Conservation (phyloP, 2,797 vertebrate species). For the Coregonus ussuriensis region DNA sequence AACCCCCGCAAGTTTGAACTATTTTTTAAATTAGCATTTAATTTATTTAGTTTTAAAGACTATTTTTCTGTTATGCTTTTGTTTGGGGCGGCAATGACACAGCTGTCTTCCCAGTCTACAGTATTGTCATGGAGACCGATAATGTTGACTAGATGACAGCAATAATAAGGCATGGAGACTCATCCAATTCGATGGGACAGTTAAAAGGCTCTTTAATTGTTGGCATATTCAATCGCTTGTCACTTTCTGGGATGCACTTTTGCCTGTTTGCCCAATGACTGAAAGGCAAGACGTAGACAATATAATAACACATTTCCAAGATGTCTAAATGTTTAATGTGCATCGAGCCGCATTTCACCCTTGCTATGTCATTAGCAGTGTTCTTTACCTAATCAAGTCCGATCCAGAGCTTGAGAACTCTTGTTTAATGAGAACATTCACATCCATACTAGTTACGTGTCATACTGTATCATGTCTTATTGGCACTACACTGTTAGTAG, state of each 20-base stretch:
- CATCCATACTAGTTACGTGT: slow-evolving; percentile 52
- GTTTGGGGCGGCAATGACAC: slow-evolving; percentile 3
- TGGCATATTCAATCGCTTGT: slow-evolving; percentile 48
- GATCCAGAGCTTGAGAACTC: slow-evolving; percentile 61
- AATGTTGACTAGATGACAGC: slow-evolving; percentile 29
- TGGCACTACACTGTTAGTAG: slow-evolving; percentile 47
- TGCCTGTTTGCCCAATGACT: slow-evolving; percentile 33
- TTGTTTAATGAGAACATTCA: slow-evolving; percentile 69
- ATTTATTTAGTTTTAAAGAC: neutral
- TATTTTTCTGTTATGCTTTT: neutral
- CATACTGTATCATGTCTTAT: slow-evolving; percentile 54
- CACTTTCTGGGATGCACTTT: slow-evolving; percentile 37
- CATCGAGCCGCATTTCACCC: slow-evolving; percentile 60
- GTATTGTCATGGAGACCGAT: slow-evolving; percentile 43
- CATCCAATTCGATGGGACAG: slow-evolving; percentile 53
- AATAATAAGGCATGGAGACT: slow-evolving; percentile 52
- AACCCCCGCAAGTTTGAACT: too few species aligned
- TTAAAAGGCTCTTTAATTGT: slow-evolving; percentile 61
- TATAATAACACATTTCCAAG: slow-evolving; percentile 55
- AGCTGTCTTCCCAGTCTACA: slow-evolving; percentile 18
- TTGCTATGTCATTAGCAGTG: slow-evolving; percentile 66
- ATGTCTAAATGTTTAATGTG: slow-evolving; percentile 76
- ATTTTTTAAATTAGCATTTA: too few species aligned
- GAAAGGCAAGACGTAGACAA: slow-evolving; percentile 53
- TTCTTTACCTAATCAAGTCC: slow-evolving; percentile 64